Evolutionary conservation across 1,140 invertebrate species (phyloP), one percentile per base, ranked within the genome.

Genomic region (Drosophila persimilis): DNA sequence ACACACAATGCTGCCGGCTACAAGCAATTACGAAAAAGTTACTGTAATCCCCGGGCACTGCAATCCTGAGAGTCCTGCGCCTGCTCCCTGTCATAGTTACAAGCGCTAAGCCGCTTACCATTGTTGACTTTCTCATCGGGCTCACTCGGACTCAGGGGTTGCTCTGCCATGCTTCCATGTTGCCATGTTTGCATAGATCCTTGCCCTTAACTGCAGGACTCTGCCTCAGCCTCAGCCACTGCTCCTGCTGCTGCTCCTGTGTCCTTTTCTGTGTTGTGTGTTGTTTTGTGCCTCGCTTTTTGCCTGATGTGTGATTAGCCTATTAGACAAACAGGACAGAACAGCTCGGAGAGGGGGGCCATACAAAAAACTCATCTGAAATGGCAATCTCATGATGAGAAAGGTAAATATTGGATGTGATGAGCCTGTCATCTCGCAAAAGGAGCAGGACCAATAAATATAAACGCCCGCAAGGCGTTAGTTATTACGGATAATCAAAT

Each of bases 21-120:
- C 80, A 83, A 83, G 83, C 83, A 86, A 86, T 86, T 86, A 86
- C 83, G 66, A 88, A 78, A 86, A 85, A 64, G 83, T 88, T 88
- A 85, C 81, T 85, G 70, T 85, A 85, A 85, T 85, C 81, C 80
- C 52, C 39, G 45, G 47, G 20, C 1, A 20, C 20, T 20, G 20
- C 2, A 20, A 20, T 46, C 45, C 46, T 66, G 54, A 54, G 72
- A 45, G 72, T 58, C 56, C 71, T 66, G 80, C 62, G 71, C 52
- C 65, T 74, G 81, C 73, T 78, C 62, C 73, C 70, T 88, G 83
- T 77, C 83, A 76, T 54, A 73, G 74, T 70, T 77, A 88, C 83
- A 88, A 89, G 81, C 84, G 83, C 55, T 88, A 88, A 88, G 79
- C 83, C 63, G 83, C 83, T 88, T 88, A 88, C 64, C 75, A 81